These are phyloP conservation scores for Nibea albiflora DNA, from an alignment of 2,113 vertebrate species.

Conservation along the genomic window DNA sequence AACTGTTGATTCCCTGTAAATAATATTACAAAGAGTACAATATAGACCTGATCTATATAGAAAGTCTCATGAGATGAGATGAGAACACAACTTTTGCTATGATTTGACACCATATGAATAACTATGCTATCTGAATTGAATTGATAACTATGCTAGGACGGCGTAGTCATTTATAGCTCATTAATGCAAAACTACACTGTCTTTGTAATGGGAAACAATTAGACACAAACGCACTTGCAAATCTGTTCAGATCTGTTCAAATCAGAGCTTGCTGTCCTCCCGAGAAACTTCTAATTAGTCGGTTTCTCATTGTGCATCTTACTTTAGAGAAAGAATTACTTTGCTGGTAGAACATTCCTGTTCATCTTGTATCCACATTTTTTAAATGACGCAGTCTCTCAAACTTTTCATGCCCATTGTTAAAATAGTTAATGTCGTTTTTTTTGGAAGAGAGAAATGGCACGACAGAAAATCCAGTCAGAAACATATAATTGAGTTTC, in stretches of 20 bases:
- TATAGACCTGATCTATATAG: no score
- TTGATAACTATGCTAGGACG: no score
- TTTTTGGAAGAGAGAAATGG: neutral
- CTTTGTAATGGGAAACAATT: neutral
- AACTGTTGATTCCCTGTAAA: no score
- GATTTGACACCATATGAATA: no score
- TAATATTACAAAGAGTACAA: no score
- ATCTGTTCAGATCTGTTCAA: neutral
- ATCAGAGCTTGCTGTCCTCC: neutral
- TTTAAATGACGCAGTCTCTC: neutral
- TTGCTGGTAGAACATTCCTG: neutral
- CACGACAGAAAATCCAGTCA: neutral
- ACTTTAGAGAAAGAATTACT: neutral
- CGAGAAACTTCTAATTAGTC: neutral
- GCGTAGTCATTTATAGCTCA: neutral
- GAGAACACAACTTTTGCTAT: no score
- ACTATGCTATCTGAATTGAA: no score
- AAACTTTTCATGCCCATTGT: neutral
- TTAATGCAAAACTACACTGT: neutral
- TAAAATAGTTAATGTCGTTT: neutral
- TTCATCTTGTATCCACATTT: neutral
- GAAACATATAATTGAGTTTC: slow-evolving; percentile 6
- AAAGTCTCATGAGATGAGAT: no score
- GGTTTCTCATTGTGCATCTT: neutral
- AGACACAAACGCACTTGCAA: neutral